These are phyloP conservation scores for Leguminivora glycinivorella DNA, from an alignment of 1,140 invertebrate species.

Conservation along the genomic window DNA sequence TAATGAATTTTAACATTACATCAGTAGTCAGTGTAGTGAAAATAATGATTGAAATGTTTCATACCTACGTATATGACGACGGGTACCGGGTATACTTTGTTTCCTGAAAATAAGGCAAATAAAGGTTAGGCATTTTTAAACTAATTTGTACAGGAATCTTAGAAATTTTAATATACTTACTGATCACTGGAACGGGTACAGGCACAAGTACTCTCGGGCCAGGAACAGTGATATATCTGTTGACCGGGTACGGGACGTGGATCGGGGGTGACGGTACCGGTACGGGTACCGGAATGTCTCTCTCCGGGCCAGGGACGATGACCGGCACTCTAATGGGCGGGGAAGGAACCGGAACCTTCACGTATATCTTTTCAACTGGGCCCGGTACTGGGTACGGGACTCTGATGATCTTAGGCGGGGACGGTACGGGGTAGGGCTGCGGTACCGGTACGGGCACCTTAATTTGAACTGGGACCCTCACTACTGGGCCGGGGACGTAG, in stretches of 20 bases:
- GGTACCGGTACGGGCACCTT: slow-evolving; percentile 49
- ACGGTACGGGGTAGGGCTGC: slow-evolving; percentile 52
- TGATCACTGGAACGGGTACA: slow-evolving; percentile 53
- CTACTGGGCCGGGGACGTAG: slow-evolving; percentile 52
- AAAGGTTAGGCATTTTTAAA: neutral
- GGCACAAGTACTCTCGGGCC: slow-evolving; percentile 44
- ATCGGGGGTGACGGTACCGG: slow-evolving; percentile 54
- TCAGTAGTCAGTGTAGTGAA: too few species aligned
- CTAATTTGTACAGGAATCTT: neutral
- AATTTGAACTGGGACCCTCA: slow-evolving; percentile 45
- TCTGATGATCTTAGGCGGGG: slow-evolving; percentile 46
- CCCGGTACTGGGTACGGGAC: slow-evolving; percentile 49
- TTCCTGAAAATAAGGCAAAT: slow-evolving; percentile 44
- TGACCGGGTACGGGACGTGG: slow-evolving; percentile 47
- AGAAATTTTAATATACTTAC: slow-evolving; percentile 29
- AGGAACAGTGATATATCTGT: slow-evolving; percentile 48
- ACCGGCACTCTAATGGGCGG: slow-evolving; percentile 32
- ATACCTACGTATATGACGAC: slow-evolving; percentile 57
- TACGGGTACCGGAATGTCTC: slow-evolving; percentile 44
- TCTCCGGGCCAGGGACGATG: slow-evolving; percentile 41
- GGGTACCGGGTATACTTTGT: slow-evolving; percentile 49
- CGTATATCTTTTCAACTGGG: slow-evolving; percentile 28
- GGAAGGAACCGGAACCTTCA: slow-evolving; percentile 34
- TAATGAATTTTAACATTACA: too few species aligned
- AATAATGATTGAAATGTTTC: slow-evolving; percentile 29